These are phyloP conservation scores for Mya arenaria DNA, from an alignment of 1,140 invertebrate genomes.

Conservation along the genomic window DNA sequence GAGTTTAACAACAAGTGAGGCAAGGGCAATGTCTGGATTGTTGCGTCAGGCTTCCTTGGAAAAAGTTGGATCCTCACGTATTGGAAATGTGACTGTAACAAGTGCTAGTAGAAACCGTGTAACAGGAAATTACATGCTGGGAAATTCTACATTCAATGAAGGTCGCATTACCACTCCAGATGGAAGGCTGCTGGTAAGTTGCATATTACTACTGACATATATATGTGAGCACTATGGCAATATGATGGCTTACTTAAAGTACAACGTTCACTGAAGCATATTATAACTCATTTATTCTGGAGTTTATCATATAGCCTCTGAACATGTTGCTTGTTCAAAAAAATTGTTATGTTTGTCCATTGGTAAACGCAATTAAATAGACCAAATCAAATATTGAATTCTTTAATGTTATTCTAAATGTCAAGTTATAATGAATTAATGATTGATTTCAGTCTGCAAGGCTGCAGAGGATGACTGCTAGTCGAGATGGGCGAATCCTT, in stretches of 20 bases:
- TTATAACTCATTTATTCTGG: not conserved
- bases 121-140: constrained; percentile 68
- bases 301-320: not conserved
- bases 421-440: too few relatives aligned
- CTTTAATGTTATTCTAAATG: too few relatives aligned
- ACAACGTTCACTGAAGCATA: too few relatives aligned
- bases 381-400: too few relatives aligned
- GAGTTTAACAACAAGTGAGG: constrained; percentile 77
- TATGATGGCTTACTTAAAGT: too few relatives aligned
- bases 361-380: too few relatives aligned
- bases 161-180: constrained; percentile 76
- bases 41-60: constrained; percentile 78
- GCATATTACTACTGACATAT: too few relatives aligned
- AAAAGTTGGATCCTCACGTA: constrained; percentile 77
- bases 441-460: constrained; percentile 77
- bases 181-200: constrained; percentile 73
- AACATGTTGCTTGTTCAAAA: not conserved
- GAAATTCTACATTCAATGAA: constrained; percentile 62
- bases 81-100: constrained; percentile 68
- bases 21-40: constrained; percentile 78
- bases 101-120: constrained; percentile 75
- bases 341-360: too few relatives aligned
- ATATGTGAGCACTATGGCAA: too few relatives aligned
- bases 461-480: constrained; percentile 72
- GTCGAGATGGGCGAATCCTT: constrained; percentile 71